phyloP scores from a whole-genome alignment of 2,797 vertebrate genomes.

The Tauraco hartlaubi region DNA sequence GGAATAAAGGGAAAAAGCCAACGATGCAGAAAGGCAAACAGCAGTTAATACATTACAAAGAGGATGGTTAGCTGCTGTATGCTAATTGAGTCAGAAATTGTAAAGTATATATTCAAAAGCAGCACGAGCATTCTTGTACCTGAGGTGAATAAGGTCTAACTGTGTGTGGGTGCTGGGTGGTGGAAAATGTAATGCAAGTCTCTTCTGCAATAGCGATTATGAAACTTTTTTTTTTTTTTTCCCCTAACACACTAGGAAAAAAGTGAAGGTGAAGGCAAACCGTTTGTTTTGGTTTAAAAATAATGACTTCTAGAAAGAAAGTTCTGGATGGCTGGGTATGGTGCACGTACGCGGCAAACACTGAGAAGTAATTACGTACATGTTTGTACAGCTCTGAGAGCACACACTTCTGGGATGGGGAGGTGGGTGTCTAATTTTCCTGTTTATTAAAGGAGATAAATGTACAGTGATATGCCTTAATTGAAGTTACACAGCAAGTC shows the following conservation, averaged over 20 bases:
- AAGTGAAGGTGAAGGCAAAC: neutral
- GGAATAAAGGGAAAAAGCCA: neutral
- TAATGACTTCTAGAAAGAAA: neutral
- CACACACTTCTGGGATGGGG: neutral
- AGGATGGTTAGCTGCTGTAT: constrained; percentile 7
- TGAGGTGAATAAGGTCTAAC: constrained; percentile 5
- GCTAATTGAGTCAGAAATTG: neutral
- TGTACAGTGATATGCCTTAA: neutral
- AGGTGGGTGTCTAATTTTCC: neutral
- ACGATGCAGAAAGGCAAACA: neutral
- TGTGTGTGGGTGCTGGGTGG: neutral
- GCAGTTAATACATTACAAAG: neutral
- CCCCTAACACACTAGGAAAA: neutral
- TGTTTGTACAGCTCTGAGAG: neutral
- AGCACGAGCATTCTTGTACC: neutral
- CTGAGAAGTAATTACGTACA: neutral
- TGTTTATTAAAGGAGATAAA: neutral
- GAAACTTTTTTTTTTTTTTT: neutral
- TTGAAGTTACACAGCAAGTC: neutral
- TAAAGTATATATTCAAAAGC: neutral
- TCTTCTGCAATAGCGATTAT: neutral
- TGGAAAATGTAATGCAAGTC: constrained; percentile 1
- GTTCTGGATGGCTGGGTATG: neutral
- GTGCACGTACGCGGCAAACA: neutral
- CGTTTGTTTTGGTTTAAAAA: neutral